A percentile compares a stretch with the other conserved stretches of the same genome.
Conservation (phyloP, 2,797 vertebrate genomes). For the Alectoris magna region DNA sequence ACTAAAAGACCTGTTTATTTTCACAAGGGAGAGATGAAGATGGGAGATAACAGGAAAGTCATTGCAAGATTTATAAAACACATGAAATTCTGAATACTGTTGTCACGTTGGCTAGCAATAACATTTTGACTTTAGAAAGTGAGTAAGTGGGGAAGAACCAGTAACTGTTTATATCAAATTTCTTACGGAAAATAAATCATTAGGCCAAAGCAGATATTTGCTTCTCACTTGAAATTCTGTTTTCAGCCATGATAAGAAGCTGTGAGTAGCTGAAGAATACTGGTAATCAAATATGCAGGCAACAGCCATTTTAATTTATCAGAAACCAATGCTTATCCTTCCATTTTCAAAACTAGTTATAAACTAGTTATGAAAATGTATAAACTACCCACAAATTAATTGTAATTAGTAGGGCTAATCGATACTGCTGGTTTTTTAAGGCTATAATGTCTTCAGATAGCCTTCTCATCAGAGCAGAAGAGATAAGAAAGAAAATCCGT, state of each 20-base stretch:
- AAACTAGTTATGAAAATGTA: background rate
- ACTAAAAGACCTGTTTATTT: slow-evolving; percentile 23
- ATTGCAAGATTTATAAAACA: background rate
- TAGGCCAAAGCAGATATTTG: slow-evolving; percentile 20
- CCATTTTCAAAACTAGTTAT: background rate
- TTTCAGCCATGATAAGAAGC: background rate
- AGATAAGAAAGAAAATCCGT: background rate
- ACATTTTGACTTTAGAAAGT: slow-evolving; percentile 20
- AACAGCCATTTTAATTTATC: background rate
- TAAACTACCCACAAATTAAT: background rate
- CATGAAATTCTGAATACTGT: background rate
- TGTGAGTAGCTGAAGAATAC: background rate
- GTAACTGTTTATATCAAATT: slow-evolving; percentile 15
- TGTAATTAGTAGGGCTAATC: background rate
- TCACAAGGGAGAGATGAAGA: slow-evolving; percentile 11
- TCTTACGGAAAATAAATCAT: background rate
- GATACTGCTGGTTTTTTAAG: background rate
- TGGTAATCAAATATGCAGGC: background rate
- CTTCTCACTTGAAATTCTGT: background rate
- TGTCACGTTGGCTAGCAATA: slow-evolving; percentile 17
- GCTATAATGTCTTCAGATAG: background rate
- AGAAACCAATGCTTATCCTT: background rate
- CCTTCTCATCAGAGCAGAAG: background rate
- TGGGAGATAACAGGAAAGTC: background rate
- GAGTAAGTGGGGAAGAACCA: slow-evolving; percentile 4